Conservation (phyloP, 2,888 invertebrate species). For the Leptinotarsa peninsularis region DNA sequence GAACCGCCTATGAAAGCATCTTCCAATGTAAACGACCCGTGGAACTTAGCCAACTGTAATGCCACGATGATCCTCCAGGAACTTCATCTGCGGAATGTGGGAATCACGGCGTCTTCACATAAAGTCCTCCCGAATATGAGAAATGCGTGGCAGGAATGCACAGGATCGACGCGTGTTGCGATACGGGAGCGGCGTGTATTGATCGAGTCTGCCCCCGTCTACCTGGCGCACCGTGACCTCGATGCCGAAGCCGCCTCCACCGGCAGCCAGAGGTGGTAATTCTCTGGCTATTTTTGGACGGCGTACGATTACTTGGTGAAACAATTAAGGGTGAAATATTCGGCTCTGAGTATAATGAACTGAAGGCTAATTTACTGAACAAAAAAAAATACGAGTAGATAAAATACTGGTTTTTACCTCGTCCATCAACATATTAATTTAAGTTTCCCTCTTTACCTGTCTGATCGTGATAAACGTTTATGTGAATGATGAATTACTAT, state of each 20-base stretch:
- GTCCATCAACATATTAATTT: no score
- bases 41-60: not conserved
- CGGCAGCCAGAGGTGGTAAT: slow-evolving; percentile 32
- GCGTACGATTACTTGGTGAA: not conserved
- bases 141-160: slow-evolving; percentile 9
- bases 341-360: not conserved
- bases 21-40: no score
- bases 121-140: not conserved
- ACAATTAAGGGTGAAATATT: not conserved
- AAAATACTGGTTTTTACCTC: no score
- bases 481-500: no score
- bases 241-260: slow-evolving; percentile 17
- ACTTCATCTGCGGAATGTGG: not conserved
- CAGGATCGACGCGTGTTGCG: not conserved
- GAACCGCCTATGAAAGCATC: no score
- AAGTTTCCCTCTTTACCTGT: not conserved
- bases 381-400: no score
- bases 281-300: slow-evolving; percentile 16
- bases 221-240: slow-evolving; percentile 57
- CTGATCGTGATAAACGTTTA: no score
- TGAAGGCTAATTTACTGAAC: not conserved
- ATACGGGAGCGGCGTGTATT: slow-evolving; percentile 49
- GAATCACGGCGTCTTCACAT: not conserved
- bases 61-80: not conserved
- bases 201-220: slow-evolving; percentile 54